A percentile compares a stretch with the other conserved stretches of the same genome.
These are phyloP conservation scores for Euphydryas editha DNA, from an alignment of 2,888 invertebrate species.

Conservation along the genomic window DNA sequence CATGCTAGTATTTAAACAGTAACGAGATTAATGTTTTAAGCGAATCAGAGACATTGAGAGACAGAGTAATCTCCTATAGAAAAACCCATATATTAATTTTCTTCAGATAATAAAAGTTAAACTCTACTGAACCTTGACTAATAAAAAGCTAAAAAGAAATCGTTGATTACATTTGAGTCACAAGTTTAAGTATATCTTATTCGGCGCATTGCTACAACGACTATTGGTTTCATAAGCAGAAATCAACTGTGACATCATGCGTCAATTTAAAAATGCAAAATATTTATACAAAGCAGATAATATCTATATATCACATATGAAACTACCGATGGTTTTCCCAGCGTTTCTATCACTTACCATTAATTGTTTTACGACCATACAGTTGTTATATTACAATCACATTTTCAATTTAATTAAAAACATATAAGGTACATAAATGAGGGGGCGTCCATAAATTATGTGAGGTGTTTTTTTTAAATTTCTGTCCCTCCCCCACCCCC, in stretches of 20 bases:
- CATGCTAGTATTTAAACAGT: slow-evolving; percentile 25
- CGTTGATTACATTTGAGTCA: slow-evolving; percentile 50
- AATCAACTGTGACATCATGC: slow-evolving; percentile 73
- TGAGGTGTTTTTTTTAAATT: too few species aligned
- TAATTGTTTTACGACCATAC: too few species aligned
- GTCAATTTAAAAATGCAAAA: slow-evolving; percentile 51
- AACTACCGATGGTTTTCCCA: background rate
- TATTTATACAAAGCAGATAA: background rate
- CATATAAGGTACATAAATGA: too few species aligned
- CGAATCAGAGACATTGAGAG: slow-evolving; percentile 38
- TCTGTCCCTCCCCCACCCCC: too few species aligned
- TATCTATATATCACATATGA: background rate
- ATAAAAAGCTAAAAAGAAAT: slow-evolving; percentile 62
- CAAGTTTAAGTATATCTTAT: slow-evolving; percentile 42
- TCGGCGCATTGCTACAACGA: slow-evolving; percentile 71
- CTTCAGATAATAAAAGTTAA: slow-evolving; percentile 63
- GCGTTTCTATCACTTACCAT: too few species aligned
- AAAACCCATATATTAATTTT: slow-evolving; percentile 73
- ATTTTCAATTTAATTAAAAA: slow-evolving; percentile 37
- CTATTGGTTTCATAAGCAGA: slow-evolving; percentile 72
- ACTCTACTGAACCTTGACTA: slow-evolving; percentile 62
- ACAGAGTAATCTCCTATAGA: slow-evolving; percentile 54
- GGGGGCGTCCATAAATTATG: too few species aligned
- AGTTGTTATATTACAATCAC: too few species aligned
- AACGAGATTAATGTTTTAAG: slow-evolving; percentile 47